phyloP scores from a whole-genome alignment of 37 sponge, comb jelly and placozoan genomes.

The Tethya wilhelma region DNA sequence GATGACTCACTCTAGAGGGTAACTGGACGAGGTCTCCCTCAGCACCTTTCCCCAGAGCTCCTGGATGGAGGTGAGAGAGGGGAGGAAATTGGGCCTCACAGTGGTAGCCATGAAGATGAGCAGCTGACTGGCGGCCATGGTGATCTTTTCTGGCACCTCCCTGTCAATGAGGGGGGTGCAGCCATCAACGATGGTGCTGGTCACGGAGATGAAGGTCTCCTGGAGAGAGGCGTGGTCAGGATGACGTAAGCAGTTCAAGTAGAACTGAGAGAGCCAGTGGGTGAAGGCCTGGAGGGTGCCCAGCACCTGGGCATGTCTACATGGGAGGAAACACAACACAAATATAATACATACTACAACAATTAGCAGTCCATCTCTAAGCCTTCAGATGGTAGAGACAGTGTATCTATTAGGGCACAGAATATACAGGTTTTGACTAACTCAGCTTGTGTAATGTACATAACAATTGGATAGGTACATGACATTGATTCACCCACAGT shows the following conservation, averaged over 20 bases:
- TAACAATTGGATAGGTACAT: neutral
- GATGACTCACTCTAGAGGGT: no score
- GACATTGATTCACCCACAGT: neutral
- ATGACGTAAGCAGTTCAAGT: slow-evolving; percentile 42
- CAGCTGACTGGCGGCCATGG: slow-evolving; percentile 59
- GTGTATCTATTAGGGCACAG: no score
- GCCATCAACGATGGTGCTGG: slow-evolving; percentile 22
- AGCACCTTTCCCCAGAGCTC: slow-evolving; percentile 33
- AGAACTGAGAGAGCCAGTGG: slow-evolving; percentile 76
- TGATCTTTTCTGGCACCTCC: slow-evolving; percentile 73
- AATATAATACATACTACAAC: neutral
- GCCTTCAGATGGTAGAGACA: no score
- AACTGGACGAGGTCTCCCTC: slow-evolving; percentile 32
- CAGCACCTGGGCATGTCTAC: slow-evolving; percentile 75
- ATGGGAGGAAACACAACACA: slow-evolving; percentile 1
- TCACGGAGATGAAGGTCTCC: slow-evolving; percentile 14
- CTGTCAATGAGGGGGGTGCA: slow-evolving; percentile 37
- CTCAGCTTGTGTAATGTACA: neutral
- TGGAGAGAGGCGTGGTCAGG: slow-evolving; percentile 14
- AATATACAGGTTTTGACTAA: no score
- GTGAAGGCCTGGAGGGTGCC: slow-evolving; percentile 71
- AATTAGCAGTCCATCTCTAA: neutral
- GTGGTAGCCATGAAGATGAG: slow-evolving; percentile 60
- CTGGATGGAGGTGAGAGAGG: slow-evolving; percentile 51
- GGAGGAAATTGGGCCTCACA: slow-evolving; percentile 47